phyloP scores from a whole-genome alignment of 2,113 vertebrate species.

The Arvicanthis niloticus region DNA sequence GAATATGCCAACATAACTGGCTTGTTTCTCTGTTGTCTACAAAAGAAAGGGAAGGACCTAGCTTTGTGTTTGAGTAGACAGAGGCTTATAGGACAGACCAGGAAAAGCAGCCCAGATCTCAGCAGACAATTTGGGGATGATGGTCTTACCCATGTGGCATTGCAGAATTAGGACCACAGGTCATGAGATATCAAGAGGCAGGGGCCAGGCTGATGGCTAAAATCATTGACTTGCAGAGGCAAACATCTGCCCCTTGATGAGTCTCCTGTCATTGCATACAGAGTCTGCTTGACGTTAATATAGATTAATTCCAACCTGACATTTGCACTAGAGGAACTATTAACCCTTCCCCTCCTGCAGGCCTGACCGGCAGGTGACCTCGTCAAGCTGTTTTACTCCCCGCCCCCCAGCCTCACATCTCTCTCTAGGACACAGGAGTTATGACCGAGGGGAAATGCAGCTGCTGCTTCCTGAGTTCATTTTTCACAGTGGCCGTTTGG shows the following conservation, averaged over 20 bases:
- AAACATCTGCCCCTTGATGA: fast-evolving
- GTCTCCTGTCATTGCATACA: not conserved
- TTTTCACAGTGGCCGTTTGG: conserved; percentile 17
- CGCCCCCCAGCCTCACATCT: not conserved
- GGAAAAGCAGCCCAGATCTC: too few species aligned
- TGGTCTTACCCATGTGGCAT: fast-evolving
- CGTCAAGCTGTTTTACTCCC: not conserved
- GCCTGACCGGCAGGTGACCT: conserved; percentile 53
- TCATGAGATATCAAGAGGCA: not conserved
- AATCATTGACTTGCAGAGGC: not conserved
- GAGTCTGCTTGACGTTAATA: conserved; percentile 10
- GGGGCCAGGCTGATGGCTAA: not conserved
- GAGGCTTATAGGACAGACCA: not conserved
- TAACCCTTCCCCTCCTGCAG: not conserved
- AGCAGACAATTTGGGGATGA: not conserved
- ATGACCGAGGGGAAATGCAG: not conserved
- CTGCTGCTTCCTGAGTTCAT: not conserved
- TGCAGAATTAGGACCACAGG: not conserved
- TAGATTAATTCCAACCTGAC: conserved; percentile 59
- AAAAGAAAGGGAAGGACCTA: not conserved
- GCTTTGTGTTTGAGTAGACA: not conserved
- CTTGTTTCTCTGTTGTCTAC: not conserved
- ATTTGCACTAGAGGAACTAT: conserved; percentile 49
- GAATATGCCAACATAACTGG: not conserved
- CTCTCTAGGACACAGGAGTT: not conserved